A percentile compares a stretch with the other conserved stretches of the same genome.
phyloP scores from a whole-genome alignment of 2,113 vertebrate species.

The Vicugna pacos region DNA sequence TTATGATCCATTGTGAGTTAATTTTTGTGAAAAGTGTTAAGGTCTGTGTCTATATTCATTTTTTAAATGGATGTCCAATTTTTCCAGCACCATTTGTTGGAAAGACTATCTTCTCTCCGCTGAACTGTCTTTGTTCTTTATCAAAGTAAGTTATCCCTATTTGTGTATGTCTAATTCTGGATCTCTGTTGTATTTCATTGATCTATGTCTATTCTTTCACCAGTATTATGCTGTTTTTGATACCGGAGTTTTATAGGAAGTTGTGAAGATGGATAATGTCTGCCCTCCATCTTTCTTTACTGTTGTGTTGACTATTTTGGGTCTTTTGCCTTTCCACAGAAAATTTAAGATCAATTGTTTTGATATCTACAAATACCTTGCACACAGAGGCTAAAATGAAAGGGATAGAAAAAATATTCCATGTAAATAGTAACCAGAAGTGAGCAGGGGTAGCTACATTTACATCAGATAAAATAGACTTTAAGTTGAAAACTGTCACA shows the following conservation, averaged over 20 bases:
- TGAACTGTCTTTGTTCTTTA: background rate
- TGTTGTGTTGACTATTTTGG: background rate
- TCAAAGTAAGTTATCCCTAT: background rate
- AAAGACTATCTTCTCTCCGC: background rate
- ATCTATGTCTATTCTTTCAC: background rate
- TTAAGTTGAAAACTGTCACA: background rate
- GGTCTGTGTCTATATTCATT: background rate
- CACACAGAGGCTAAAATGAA: background rate
- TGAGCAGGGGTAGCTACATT: background rate
- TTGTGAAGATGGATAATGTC: background rate
- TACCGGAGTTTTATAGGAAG: background rate
- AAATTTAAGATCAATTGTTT: background rate
- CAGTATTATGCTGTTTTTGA: background rate
- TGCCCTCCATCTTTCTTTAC: background rate
- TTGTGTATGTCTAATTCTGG: background rate
- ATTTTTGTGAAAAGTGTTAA: background rate
- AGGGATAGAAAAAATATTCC: background rate
- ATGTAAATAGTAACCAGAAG: background rate
- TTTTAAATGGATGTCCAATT: background rate
- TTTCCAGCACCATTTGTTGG: background rate
- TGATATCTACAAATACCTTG: background rate
- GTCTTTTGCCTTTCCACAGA: background rate
- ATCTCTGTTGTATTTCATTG: background rate
- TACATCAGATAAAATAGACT: background rate
- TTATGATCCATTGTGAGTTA: background rate